These are phyloP conservation scores for Apotomis turbidana DNA, from an alignment of 2,888 invertebrate genomes.

Conservation along the genomic window DNA sequence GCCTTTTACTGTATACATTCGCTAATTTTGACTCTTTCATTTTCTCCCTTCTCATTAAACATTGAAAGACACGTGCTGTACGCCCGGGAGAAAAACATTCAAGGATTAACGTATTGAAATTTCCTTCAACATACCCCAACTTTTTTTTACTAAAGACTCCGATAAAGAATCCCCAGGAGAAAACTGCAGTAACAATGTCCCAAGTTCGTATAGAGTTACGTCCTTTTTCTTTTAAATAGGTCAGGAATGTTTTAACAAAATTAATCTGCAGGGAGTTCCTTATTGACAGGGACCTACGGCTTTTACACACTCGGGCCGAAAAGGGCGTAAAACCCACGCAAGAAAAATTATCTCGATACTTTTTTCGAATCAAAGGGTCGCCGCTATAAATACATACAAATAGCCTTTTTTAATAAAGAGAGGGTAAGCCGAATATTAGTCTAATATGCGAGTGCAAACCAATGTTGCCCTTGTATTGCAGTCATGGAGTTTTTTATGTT, in stretches of 20 bases:
- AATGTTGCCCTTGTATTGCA: constrained; percentile 74
- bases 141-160: constrained; percentile 25
- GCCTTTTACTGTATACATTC: not conserved
- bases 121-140: constrained; percentile 24
- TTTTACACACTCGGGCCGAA: not conserved
- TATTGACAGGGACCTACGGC: constrained; percentile 66
- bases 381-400: constrained; percentile 80
- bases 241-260: constrained; percentile 75
- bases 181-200: not conserved
- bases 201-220: not conserved
- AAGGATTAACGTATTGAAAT: constrained; percentile 31
- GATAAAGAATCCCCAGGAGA: constrained; percentile 30
- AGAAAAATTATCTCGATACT: not conserved
- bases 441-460: constrained; percentile 82
- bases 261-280: constrained; percentile 73
- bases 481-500: constrained; percentile 67
- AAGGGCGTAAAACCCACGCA: not conserved
- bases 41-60: constrained; percentile 7
- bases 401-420: constrained; percentile 81
- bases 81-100: constrained; percentile 17
- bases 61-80: constrained; percentile 10
- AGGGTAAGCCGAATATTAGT: constrained; percentile 81
- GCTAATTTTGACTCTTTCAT: constrained; percentile 1
- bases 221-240: constrained; percentile 47
- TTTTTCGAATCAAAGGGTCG: constrained; percentile 43